Base-by-base conservation (phyloP, 1,140 invertebrate species). In the Brachionus rubens region DNA sequence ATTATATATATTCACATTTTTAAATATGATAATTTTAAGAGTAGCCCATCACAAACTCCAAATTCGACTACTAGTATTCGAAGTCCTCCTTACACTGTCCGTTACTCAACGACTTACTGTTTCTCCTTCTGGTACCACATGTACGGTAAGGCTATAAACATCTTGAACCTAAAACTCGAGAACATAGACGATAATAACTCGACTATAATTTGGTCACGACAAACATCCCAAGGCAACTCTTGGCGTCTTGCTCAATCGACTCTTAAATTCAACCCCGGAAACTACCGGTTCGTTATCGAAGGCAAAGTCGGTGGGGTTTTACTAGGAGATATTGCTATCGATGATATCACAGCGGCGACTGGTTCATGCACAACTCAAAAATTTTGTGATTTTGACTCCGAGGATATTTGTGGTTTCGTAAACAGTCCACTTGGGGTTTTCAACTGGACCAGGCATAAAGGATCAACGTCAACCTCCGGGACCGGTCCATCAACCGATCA, bases 401-500 rank as follows among this genome's bases (percentile, higher is more conserved):
- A 54, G n/a, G 78, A 65, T 52, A 36, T 78, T n/a, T 79, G 79
- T 67, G 78, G 79, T 1, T 83, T 81, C 81, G 79, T 77, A 14
- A 80, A 82, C 54, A 80, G 81, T 76, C 78, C 77, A 40, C 78
- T 72, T 1, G 82, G 81, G 77, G 41, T 79, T 28, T 83, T 83
- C 80, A 80, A 84, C 79, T 84, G 83, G 83, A 80, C 77, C n/a
- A 65, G 80, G 43, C 48, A 78, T 10, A 75, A 47, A n/a, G 79
- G 81, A 3, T 52, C 9, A 36, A 79, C 79, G 19, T 26, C 47
- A 16, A 77, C 75, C 10, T 59, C 12, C 3, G 47, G 62, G 0
- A 79, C 79, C 5, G 79, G 79, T 28, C 79, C 79, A 10, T 19
- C 72, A 16, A 40, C 19, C 28, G 72, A 75, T 75, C 72, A 75